Base-by-base conservation (phyloP, 2,113 vertebrate genomes). In the Oreotrochilus melanogaster region DNA sequence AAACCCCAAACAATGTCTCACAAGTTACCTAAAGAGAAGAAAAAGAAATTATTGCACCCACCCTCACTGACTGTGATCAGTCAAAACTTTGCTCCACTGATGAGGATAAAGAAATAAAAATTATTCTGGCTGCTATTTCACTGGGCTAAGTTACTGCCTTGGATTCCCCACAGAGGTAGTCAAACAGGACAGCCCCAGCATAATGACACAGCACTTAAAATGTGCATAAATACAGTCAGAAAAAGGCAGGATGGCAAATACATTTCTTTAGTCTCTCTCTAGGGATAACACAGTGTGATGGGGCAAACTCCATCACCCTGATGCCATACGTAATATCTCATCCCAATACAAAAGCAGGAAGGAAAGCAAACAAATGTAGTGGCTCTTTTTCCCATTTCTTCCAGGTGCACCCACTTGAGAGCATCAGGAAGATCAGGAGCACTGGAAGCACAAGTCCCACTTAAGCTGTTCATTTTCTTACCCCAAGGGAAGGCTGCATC, bases 101-200 rank as follows among this genome's bases (percentile, higher is more conserved):
- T 7, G 39, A 90, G 31, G 58, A 45, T 11, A 72, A 14, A 86
- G 57, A 67, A 72, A 64, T n/a, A 79, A 48, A 67, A 88, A 43
- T 14, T 10, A 87, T 37, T n/a, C 65, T 0, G 3, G 58, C 14
- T 86, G 48, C 66, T 3, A 14, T 86, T 76, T 67, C 69, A 18
- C 65, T 56, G 75, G 25, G 27, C 50, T 75, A 24, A 25, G 70
- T 50, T 64, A 58, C 65, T 66, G 58, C 39, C 37, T 51, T 33
- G 35, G 47, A 67, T 79, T 9, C 14, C 21, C 48, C 24, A 0
- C 56, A n/a, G 53, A 70, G 43, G 13, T 0, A 39, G 9, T 10
- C 25, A 35, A 73, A 86, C 17, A 58, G 54, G 33, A 73, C 60
- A 64, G 73, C 23, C 22, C 19, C 51, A 54, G 13, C 3, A 4